phyloP scores from a whole-genome alignment of 1,140 invertebrate genomes.

The Zaprionus camerounensis region DNA sequence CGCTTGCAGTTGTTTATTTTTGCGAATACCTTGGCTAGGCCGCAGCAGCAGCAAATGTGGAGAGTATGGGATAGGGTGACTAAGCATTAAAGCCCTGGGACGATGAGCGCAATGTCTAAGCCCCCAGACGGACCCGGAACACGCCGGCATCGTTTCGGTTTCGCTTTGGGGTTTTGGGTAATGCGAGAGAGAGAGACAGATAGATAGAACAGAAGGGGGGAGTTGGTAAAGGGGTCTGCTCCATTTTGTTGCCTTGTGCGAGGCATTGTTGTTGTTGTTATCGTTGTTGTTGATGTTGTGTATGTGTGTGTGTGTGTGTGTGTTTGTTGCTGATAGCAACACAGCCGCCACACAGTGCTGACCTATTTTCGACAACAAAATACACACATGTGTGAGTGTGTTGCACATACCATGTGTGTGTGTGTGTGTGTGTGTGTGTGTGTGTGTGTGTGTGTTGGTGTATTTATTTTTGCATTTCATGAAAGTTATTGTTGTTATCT shows the following conservation, averaged over 20 bases:
- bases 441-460: conserved; percentile 9
- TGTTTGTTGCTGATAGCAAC: conserved; percentile 42
- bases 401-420: conserved; percentile 8
- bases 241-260: conserved; percentile 30
- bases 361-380: conserved; percentile 57
- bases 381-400: not conserved
- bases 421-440: not conserved
- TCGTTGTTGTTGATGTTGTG: conserved; percentile 4
- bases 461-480: conserved; percentile 57
- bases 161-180: conserved; percentile 40
- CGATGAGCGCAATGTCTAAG: conserved; percentile 33
- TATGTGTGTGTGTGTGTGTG: not conserved
- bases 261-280: conserved; percentile 28
- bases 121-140: conserved; percentile 35
- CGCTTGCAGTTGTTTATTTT: conserved; percentile 55
- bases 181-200: not conserved
- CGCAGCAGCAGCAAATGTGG: not conserved
- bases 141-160: conserved; percentile 40
- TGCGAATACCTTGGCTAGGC: conserved; percentile 41
- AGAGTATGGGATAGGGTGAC: conserved; percentile 4
- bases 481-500: conserved; percentile 67
- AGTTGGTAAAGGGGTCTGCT: conserved; percentile 30
- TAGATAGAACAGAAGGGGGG: not conserved
- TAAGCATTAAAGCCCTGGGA: conserved; percentile 30
- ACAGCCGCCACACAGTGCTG: conserved; percentile 45